Percentiles rank a stretch among this genome's conserved stretches.
phyloP scores from a whole-genome alignment of 2,888 invertebrate genomes.

The Drosophila engyochracea region DNA sequence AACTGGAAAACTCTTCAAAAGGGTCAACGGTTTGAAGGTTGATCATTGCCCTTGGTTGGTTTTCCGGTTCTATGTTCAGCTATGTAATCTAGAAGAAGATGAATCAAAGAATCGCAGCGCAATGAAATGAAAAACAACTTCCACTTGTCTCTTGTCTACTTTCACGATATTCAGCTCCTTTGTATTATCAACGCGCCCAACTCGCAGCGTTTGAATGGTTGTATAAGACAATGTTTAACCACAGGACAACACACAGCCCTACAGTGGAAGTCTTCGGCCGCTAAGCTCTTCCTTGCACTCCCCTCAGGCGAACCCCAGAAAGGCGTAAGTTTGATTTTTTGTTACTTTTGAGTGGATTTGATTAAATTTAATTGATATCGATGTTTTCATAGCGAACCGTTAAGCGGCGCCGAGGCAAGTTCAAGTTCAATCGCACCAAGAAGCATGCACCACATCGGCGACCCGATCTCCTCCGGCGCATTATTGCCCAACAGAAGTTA shows the following conservation, averaged over 20 bases:
- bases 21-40: background rate
- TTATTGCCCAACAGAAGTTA: slow-evolving; percentile 86
- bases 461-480: slow-evolving; percentile 85
- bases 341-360: background rate
- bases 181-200: slow-evolving; percentile 86
- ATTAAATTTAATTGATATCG: background rate
- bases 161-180: slow-evolving; percentile 85
- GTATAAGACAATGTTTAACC: slow-evolving; percentile 86
- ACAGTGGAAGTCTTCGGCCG: slow-evolving; percentile 87
- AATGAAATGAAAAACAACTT: slow-evolving; percentile 42
- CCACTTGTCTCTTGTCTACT: slow-evolving; percentile 72
- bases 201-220: slow-evolving; percentile 86
- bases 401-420: slow-evolving; percentile 86
- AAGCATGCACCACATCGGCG: slow-evolving; percentile 91
- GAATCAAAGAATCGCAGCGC: slow-evolving; percentile 30
- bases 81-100: slow-evolving; percentile 40
- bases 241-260: slow-evolving; percentile 85
- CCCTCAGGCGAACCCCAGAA: slow-evolving; percentile 86
- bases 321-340: slow-evolving; percentile 86
- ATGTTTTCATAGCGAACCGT: slow-evolving; percentile 74
- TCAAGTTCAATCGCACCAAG: slow-evolving; percentile 95
- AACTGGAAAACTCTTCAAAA: slow-evolving; percentile 41
- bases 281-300: slow-evolving; percentile 87
- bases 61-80: slow-evolving; percentile 47
- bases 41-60: slow-evolving; percentile 12